Base-by-base conservation (phyloP, 2,888 invertebrate genomes). In the Prionchulus punctatus region DNA sequence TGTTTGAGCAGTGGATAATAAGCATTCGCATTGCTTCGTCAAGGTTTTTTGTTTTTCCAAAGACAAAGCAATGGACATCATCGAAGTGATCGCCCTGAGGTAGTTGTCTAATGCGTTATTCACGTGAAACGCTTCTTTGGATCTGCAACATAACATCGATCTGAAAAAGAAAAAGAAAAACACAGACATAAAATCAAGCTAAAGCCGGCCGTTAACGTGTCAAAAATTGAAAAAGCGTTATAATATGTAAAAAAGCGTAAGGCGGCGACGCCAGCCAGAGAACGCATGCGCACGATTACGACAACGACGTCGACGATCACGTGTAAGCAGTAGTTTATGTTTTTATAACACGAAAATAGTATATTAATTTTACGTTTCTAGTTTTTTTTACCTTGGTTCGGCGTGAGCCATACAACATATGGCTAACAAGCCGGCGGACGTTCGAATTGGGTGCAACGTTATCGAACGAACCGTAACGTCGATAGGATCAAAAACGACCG, bases 21-120 rank as follows among this genome's bases (percentile, higher is more conserved):
- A 62, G 27, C 64, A 42, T 54, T 64, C 62, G 43, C 61, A 62
- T 49, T 65, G 64, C 15, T 59, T 55, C 3, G 65, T 61, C 43
- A 65, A 54, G 42, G 62, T 56, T 43, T 58, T 59, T 48, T 64
- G 64, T 52, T 66, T 65, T 43, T 66, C 65, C 7, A 64, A 49
- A 52, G 66, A 65, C 45, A 56, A 50, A 26, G 65, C 59, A 43
- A 65, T 59, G 36, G 64, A 58, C 57, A 63, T 55, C 36, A 64
- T 30, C 18, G 64, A 60, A 7, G 58, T 61, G 45, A 66, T 58
- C 59, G 65, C 57, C 28, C 54, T 57, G 30, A 64, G 47, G 48
- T 62, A 28, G 30, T 21, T 28, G 23, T 49, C 50, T 23, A 28
- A 15, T 12, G 50, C 26, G 15, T 12, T 30, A 12, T 15, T 30